phyloP scores from a whole-genome alignment of 2,888 invertebrate species.

The Nomada fucata region DNA sequence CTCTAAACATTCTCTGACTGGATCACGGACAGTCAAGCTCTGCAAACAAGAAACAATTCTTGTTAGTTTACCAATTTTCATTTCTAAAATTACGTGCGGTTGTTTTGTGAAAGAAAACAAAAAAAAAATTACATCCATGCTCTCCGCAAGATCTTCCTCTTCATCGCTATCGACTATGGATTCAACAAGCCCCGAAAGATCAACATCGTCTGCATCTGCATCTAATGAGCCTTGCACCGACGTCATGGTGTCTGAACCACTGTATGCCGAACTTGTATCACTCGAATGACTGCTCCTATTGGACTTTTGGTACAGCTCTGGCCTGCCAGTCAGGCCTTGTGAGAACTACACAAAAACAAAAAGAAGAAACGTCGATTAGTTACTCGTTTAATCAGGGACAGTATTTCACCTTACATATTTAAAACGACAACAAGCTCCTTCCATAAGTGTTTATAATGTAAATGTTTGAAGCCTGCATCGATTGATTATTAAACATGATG shows the following conservation, averaged over 20 bases:
- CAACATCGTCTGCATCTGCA: slow-evolving; percentile 91
- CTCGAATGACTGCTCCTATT: slow-evolving; percentile 94
- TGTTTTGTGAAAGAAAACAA: neutral
- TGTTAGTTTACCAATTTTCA: neutral
- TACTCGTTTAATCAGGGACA: neutral
- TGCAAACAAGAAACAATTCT: slow-evolving; percentile 78
- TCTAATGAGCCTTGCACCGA: slow-evolving; percentile 94
- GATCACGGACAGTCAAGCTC: slow-evolving; percentile 96
- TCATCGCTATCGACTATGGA: slow-evolving; percentile 98
- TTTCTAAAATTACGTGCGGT: neutral
- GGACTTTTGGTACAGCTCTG: slow-evolving; percentile 93
- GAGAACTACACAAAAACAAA: slow-evolving; percentile 78
- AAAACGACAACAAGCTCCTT: neutral
- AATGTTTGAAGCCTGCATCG: neutral
- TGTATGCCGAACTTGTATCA: slow-evolving; percentile 98
- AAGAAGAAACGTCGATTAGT: neutral
- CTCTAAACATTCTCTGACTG: slow-evolving; percentile 98
- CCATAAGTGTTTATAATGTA: slow-evolving; percentile 1
- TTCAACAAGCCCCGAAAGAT: slow-evolving; percentile 96
- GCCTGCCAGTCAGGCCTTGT: slow-evolving; percentile 85
- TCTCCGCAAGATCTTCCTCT: slow-evolving; percentile 96
- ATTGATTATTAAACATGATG: neutral
- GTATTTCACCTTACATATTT: too few species aligned
- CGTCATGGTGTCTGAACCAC: slow-evolving; percentile 98
- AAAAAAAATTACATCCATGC: slow-evolving; percentile 90